Conservation (phyloP, 2,113 vertebrate species). For the Aegypius monachus region DNA sequence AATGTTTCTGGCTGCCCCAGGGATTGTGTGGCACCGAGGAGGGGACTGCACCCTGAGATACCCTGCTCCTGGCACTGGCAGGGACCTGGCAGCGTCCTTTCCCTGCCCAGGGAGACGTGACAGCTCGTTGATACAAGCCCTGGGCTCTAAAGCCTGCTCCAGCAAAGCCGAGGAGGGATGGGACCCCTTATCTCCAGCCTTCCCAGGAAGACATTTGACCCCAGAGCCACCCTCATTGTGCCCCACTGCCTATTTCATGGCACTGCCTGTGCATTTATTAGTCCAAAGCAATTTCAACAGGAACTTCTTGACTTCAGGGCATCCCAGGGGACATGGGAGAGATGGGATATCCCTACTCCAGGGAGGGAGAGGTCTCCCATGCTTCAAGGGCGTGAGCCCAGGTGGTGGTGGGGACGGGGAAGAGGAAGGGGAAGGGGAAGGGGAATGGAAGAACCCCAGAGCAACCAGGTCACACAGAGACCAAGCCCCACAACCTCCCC, state of each 20-base stretch:
- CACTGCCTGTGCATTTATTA: background rate
- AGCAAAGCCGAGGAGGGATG: background rate
- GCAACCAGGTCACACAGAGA: background rate
- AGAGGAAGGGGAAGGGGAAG: background rate
- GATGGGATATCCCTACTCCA: background rate
- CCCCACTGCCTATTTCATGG: background rate
- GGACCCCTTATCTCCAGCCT: background rate
- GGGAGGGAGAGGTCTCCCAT: background rate
- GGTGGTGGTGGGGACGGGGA: background rate
- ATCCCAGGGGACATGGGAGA: background rate
- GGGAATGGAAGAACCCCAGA: background rate
- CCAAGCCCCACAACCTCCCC: background rate
- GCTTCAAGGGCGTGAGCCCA: background rate
- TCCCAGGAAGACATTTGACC: background rate
- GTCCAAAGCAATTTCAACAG: background rate
- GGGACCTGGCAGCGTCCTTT: background rate
- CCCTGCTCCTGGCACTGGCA: background rate
- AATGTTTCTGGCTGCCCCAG: background rate
- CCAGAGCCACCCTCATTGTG: background rate
- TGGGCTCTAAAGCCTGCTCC: background rate
- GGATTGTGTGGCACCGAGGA: background rate
- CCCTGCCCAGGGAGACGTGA: background rate
- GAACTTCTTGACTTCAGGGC: background rate
- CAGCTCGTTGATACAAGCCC: background rate
- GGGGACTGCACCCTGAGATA: background rate